Evolutionary conservation across 2,113 vertebrate genomes (phyloP), one percentile per base, ranked within the genome.

Genomic region (Ochotona curzoniae): DNA sequence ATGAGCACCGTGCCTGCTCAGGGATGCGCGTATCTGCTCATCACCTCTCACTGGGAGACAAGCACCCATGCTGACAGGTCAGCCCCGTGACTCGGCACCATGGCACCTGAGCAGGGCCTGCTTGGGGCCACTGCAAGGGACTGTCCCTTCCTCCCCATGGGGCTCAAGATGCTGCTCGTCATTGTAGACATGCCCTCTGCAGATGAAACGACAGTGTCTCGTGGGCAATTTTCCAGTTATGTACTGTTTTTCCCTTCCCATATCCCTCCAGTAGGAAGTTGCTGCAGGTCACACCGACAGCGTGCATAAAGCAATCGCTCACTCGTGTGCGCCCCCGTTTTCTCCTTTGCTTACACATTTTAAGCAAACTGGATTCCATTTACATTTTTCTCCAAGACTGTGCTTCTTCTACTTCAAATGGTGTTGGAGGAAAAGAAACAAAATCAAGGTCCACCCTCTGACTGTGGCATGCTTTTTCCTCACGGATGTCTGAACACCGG

Each of bases 1-100:
- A 89, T 21, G 35, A 57, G 32, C 4, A 30, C 13, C 15, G 2
- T 4, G 10, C 54, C 20, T 67, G 28, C n/a, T 82, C 25, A 17
- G 30, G 32, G 30, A 12, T 44, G 6, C 38, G 38, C 6, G 12
- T 47, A 12, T 30, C 13, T 32, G 21, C 51, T 83, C 1, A 0
- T 0, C 2, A 11, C 26, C 78, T 47, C 10, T 18, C 38, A 8
- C 3, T 4, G n/a, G 5, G 5, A 71, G 30, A 11, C 5, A 9
- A 70, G 26, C 0, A 1, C 7, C 6, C 32, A 4, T 80, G 44
- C 63, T 73, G 32, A 7, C 13, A 70, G 51, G 81, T 21, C 0
- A 1, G 30, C 12, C 13, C 2, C 2, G 3, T 1, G 0, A 1
- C 44, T 28, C 4, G 47, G 12, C 12, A 12, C 14, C 4, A 25